These are phyloP conservation scores for Andrena marginata DNA, from an alignment of 2,888 invertebrate genomes.

Conservation along the genomic window DNA sequence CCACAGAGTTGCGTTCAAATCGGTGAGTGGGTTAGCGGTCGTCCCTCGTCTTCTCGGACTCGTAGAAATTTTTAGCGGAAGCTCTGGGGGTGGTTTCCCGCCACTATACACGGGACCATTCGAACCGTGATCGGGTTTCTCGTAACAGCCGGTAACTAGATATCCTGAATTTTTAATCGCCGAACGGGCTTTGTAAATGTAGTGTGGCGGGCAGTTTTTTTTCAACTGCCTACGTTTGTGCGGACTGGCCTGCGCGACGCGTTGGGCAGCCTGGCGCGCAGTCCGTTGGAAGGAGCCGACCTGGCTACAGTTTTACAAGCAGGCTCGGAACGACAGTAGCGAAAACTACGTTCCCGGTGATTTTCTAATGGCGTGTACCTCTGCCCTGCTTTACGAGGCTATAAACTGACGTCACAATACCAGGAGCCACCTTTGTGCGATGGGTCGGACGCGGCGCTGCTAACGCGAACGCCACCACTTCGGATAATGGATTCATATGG, in stretches of 20 bases:
- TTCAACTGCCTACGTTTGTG: conserved; percentile 1
- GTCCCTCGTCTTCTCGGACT: background rate
- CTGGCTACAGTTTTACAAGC: conserved; percentile 54
- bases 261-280: conserved; percentile 16
- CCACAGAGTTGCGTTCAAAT: too few relatives aligned
- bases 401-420: conserved; percentile 82
- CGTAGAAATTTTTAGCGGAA: background rate
- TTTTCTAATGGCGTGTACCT: conserved; percentile 80
- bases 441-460: conserved; percentile 60
- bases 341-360: conserved; percentile 75
- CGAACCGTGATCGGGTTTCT: conserved; percentile 1
- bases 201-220: background rate
- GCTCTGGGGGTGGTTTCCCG: background rate
- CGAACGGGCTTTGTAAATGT: conserved; percentile 7
- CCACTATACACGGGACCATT: background rate
- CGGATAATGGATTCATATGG: conserved; percentile 82
- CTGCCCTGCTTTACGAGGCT: conserved; percentile 82
- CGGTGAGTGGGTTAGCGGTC: too few relatives aligned
- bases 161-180: background rate
- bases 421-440: conserved; percentile 61
- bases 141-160: background rate
- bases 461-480: conserved; percentile 80
- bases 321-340: conserved; percentile 54
- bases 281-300: conserved; percentile 32
- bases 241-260: background rate